A percentile compares a stretch with the other conserved stretches of the same genome.
phyloP scores from a whole-genome alignment of 2,113 vertebrate species.

The Fukomys damarensis region DNA sequence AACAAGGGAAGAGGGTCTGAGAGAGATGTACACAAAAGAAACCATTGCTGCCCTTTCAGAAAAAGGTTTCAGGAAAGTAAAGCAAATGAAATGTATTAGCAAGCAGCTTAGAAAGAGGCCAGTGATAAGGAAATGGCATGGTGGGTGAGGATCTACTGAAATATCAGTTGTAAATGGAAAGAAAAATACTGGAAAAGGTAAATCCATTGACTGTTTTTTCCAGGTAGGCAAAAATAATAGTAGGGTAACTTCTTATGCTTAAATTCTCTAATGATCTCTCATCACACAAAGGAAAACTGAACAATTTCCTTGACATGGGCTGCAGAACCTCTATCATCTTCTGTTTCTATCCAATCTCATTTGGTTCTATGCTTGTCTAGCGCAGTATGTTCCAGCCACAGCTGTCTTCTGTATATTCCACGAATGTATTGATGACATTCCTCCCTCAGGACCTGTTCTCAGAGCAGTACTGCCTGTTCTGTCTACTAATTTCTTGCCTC shows the following conservation, averaged over 20 bases:
- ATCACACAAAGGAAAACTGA: background rate
- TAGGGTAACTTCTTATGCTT: background rate
- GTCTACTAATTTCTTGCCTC: background rate
- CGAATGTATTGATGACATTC: background rate
- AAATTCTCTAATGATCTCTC: background rate
- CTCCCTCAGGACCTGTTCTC: background rate
- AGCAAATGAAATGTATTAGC: background rate
- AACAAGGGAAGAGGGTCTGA: background rate
- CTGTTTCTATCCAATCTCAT: background rate
- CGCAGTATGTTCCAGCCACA: background rate
- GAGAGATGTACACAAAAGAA: background rate
- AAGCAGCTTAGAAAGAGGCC: background rate
- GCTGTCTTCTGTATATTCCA: background rate
- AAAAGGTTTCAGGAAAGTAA: background rate
- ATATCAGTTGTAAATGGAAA: accelerated
- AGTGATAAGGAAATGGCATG: background rate
- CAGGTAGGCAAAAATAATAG: background rate
- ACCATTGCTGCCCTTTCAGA: background rate
- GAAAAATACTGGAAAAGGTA: background rate
- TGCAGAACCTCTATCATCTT: background rate
- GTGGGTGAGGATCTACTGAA: background rate
- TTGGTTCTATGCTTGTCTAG: background rate
- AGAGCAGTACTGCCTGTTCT: background rate
- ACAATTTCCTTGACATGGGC: background rate
- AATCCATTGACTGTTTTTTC: background rate